Conservation (phyloP, 2,113 vertebrate genomes). For the Otis tarda region DNA sequence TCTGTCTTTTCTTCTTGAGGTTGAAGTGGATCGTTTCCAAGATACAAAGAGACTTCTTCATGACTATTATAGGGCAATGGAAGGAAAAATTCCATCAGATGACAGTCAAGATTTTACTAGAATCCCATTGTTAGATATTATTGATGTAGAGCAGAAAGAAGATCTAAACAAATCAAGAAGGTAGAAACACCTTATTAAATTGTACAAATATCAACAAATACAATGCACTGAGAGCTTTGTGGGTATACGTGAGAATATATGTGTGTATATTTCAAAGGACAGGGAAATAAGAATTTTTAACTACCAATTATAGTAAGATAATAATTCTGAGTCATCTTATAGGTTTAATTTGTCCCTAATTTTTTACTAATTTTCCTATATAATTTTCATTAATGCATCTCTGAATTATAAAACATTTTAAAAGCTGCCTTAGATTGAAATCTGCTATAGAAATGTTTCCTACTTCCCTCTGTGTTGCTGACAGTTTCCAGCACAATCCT, state of each 20-base stretch:
- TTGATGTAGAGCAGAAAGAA: background rate
- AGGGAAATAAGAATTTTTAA: background rate
- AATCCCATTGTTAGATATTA: constrained; percentile 76
- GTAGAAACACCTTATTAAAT: background rate
- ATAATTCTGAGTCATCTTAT: background rate
- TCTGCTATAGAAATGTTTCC: background rate
- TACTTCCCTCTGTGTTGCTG: background rate
- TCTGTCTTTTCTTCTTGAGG: constrained; percentile 69
- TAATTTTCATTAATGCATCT: background rate
- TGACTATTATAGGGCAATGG: constrained; percentile 87
- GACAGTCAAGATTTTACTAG: constrained; percentile 53
- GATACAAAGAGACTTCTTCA: constrained; percentile 81
- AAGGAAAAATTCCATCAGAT: constrained; percentile 68
- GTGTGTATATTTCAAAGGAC: background rate
- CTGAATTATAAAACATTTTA: background rate
- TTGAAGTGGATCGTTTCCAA: constrained; percentile 88
- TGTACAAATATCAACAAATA: background rate
- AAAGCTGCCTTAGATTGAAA: background rate
- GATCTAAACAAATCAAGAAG: constrained; percentile 39
- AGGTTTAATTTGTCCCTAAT: background rate
- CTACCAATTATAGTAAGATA: background rate
- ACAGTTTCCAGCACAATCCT: background rate
- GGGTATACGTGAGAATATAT: background rate
- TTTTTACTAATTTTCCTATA: background rate
- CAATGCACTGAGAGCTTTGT: background rate